Base-by-base conservation (phyloP, 2,888 invertebrate species). In the Apamea anceps region DNA sequence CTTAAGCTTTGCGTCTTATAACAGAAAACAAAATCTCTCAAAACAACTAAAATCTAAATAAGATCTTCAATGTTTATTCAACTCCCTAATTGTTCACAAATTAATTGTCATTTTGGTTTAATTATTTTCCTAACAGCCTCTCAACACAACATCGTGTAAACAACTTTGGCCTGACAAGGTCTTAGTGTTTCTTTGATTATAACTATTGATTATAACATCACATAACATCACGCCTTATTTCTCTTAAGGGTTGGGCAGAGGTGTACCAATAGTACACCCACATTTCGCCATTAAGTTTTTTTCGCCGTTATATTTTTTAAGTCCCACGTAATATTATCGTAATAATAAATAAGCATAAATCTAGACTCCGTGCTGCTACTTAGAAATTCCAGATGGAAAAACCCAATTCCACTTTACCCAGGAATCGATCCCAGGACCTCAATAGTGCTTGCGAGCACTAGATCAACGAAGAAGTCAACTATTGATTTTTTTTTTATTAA, bases 81-180 rank as follows among this genome's bases (percentile, higher is more conserved):
- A 68, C 42, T 72, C 5, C 28, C 13, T 48, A 79, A 78, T 80
- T 85, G 73, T 66, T 71, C 42, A 42, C 68, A 54, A 79, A 79
- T 80, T 60, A 83, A 80, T 67, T 68, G 68, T 72, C 32, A 71
- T 86, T 86, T 74, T 25, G n/a, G 21, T 74, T 70, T 79, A 63
- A 83, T 84, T 84, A 48, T 77, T 80, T 76, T 75, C 63, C 63
- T 75, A 28, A 68, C 72, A 80, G 72, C 57, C 54, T 70, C 75
- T 54, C 32, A 72, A 67, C 21, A 37, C 25, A 75, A 72, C 32
- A 75, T 75, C 66, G 74, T 13, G 48, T 78, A 72, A 85, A 86
- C 57, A 83, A 73, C n/a, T 75, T 81, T 60, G 51, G 12, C 62
- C 68, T 81, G 54, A 65, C 21, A 42, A 68, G 51, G 66, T 68